A percentile compares a stretch with the other conserved stretches of the same genome.
These are phyloP conservation scores for Pasiphila rectangulata DNA, from an alignment of 2,888 invertebrate genomes.

Conservation along the genomic window DNA sequence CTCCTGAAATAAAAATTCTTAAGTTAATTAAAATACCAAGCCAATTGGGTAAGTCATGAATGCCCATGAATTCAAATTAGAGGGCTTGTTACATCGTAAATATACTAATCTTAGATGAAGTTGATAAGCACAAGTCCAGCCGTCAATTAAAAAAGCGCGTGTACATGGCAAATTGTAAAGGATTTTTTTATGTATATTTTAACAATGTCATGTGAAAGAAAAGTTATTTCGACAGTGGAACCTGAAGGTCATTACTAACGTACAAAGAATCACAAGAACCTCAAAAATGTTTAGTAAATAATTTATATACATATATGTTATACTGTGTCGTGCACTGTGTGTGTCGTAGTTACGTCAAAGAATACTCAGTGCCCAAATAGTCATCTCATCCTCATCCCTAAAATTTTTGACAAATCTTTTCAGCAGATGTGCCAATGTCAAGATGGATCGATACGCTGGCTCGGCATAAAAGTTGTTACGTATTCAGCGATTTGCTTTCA, in stretches of 20 bases:
- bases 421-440: conserved; percentile 4
- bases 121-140: conserved; percentile 2
- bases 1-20: conserved; percentile 7
- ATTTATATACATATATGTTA: too few relatives aligned
- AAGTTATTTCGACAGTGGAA: too few relatives aligned
- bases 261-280: too few relatives aligned
- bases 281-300: too few relatives aligned
- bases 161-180: too few relatives aligned
- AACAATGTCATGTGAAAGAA: too few relatives aligned
- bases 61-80: conserved; percentile 8
- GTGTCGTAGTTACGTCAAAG: too few relatives aligned
- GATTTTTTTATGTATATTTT: too few relatives aligned
- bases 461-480: conserved; percentile 40
- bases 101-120: conserved; percentile 8
- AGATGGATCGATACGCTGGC: conserved; percentile 16
- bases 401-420: conserved; percentile 13
- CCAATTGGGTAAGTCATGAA: conserved; percentile 9
- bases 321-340: too few relatives aligned
- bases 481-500: conserved; percentile 56
- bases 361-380: too few relatives aligned
- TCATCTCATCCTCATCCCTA: too few relatives aligned
- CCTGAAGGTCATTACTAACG: too few relatives aligned
- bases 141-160: neutral
- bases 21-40: conserved; percentile 12
- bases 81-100: conserved; percentile 8